Base-by-base conservation (phyloP, 30 jellyfish, hydroid and myxozoan species). In the Turritopsis rubra region DNA sequence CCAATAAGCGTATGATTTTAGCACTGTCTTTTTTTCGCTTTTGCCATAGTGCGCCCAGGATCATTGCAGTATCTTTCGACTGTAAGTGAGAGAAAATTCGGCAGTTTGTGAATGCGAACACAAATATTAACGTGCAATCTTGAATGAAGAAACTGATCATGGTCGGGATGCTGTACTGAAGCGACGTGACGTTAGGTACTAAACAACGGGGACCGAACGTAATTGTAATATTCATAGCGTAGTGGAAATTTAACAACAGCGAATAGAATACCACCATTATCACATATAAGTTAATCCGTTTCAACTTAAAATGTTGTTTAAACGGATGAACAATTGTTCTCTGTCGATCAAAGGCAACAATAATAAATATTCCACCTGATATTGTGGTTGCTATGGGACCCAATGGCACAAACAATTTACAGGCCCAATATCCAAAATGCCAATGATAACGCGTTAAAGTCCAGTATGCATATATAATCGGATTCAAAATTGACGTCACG, bases 391-490 rank as follows among this genome's bases (percentile, higher is more conserved):
- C 96, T 21, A 84, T 81, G 22, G 96, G 89, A 24, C 95, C 96
- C 29, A 93, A 29, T 21, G 95, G 88, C 24, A 86, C 88, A 25
- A 88, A 86, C 27, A 89, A 21, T 86, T 88, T 93, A 90, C 99
- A 93, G 18, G 95, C 96, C 23, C 93, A 75, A 60, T 80, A 85
- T 52, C 99, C 96, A 53, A 88, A 88, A 79, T 88, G 96, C 99
- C 99, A 93, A 52, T 85, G 73, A 52, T 81, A 82, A 21, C 71
- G 75, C 0, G 96, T 93, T 27, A 88, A 65, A 19, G 94, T 85
- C 96, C 96, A 85, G 78, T 93, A 88, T 0, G 87, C 54, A 53
- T 72, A 93, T 31, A 93, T 66, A 4, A 85, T 52, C 31, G 99
- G 99, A 70, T 93, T 93, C 28, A 89, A 79, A 19, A 88, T 41